These are phyloP conservation scores for human (Homo sapiens) DNA, from an alignment of 2,113 vertebrate genomes.

Conservation along the genomic window DNA sequence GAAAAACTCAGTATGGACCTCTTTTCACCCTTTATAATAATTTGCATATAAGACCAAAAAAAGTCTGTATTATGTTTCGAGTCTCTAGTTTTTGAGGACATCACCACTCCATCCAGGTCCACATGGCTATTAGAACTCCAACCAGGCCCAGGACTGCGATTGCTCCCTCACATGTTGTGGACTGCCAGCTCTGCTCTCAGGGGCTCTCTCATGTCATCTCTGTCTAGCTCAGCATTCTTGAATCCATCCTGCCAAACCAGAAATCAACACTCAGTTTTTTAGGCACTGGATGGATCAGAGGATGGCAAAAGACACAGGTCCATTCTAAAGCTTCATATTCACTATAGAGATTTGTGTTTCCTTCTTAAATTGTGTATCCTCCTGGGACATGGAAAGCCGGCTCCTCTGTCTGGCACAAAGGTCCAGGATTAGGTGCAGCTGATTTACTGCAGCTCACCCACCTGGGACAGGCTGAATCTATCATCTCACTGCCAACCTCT, in stretches of 20 bases:
- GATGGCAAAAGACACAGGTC: not conserved
- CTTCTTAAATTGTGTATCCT: not conserved
- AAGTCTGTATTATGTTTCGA: not conserved
- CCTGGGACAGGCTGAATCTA: not conserved
- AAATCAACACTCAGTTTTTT: not conserved
- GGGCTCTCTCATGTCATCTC: no score
- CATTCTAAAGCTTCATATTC: not conserved
- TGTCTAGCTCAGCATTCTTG: not conserved
- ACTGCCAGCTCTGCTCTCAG: not conserved
- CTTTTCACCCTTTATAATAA: not conserved
- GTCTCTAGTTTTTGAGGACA: not conserved
- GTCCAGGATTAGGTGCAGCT: not conserved
- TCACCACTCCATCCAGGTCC: no score
- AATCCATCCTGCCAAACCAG: not conserved
- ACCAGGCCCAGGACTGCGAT: not conserved
- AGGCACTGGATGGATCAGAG: not conserved
- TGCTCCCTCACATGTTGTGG: rapidly evolving
- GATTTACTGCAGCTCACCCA: not conserved
- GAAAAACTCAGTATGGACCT: not conserved
- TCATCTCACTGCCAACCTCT: not conserved
- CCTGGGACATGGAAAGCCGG: not conserved
- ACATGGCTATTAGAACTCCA: not conserved
- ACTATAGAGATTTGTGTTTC: not conserved
- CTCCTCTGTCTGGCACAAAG: not conserved
- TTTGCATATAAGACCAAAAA: not conserved